Evolutionary conservation across 2,113 vertebrate species (phyloP), one percentile per base, ranked within the genome.

Genomic region (Hippocampus mohnikei): DNA sequence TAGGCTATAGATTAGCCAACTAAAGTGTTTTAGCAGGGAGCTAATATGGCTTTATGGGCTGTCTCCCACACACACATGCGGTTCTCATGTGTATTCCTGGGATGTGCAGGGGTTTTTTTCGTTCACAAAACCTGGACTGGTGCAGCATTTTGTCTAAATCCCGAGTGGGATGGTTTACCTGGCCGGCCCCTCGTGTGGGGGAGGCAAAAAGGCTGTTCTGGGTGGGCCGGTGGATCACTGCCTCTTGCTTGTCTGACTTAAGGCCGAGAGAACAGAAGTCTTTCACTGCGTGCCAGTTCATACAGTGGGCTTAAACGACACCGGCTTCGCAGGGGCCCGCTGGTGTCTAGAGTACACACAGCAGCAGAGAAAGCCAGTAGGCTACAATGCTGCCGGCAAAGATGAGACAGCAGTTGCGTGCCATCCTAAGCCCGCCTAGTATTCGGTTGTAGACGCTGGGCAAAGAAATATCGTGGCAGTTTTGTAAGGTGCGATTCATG

Each of bases 1-100:
- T 78, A 86, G 84, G 81, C 84, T 87, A 74, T 56, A 86, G 82
- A 89, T 86, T 81, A 89, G 81, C 80, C 85, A 55, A 79, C 76
- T 61, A 80, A 86, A 82, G 61, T 55, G 25, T 82, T 86, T 84
- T 46, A 71, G 52, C 74, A 83, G 79, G 78, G 83, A 80, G 73
- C 67, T 74, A 71, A 70, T 74, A 64, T 72, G 69, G 78, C 82
- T 83, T 90, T 86, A 83, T 74, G 80, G 67, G 61, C 75, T 84
- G 77, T 79, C 67, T 67, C 74, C 76, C 88, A 90, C 87, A 69
- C 88, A 90, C 87, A 78, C 25, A 53, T 53, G 58, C 73, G 85
- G 82, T 87, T 87, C 86, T 84, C 72, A 89, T 91, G 74, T 86
- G 66, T 42, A 56, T 71, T 67, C 75, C 66, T 76, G 73, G 62